A percentile compares a stretch with the other conserved stretches of the same genome.
Evolutionary conservation across 1,140 invertebrate species (phyloP).

Genomic region (Magallana gigas): DNA sequence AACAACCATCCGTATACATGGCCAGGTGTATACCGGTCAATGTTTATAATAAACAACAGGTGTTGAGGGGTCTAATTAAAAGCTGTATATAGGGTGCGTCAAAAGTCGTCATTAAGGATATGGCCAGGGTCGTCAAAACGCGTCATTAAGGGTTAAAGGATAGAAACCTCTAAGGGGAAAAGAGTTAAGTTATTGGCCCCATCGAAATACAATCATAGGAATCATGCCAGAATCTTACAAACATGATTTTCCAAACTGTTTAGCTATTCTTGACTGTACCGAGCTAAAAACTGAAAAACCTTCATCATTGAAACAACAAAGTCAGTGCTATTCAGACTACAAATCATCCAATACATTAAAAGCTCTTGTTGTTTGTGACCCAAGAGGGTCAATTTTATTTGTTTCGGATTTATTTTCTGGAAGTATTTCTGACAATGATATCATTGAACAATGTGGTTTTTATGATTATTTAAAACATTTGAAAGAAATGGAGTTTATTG

Average conservation of each 20-base stretch:
- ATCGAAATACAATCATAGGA: not conserved
- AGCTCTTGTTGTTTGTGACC: slow-evolving; percentile 28
- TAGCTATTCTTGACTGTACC: slow-evolving; percentile 38
- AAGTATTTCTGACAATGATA: slow-evolving; percentile 11
- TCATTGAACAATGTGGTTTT: not conserved
- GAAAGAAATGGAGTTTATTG: not conserved
- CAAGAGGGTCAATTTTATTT: not conserved
- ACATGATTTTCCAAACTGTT: slow-evolving; percentile 26
- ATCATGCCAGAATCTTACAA: slow-evolving; percentile 16
- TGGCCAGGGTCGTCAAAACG: too few relatives aligned
- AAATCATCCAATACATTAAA: not conserved
- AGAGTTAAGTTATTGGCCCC: slow-evolving; percentile 41
- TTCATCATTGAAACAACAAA: slow-evolving; percentile 8
- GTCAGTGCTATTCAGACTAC: slow-evolving; percentile 35
- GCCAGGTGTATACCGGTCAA: too few relatives aligned
- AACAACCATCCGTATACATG: too few relatives aligned
- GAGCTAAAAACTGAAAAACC: slow-evolving; percentile 39
- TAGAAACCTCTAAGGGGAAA: too few relatives aligned
- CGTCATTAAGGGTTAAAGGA: too few relatives aligned
- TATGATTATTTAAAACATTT: slow-evolving; percentile 2
- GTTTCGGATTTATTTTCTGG: not conserved
- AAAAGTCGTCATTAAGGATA: too few relatives aligned
- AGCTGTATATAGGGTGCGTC: too few relatives aligned
- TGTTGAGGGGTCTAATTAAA: too few relatives aligned
- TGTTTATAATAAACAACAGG: too few relatives aligned